A percentile compares a stretch with the other conserved stretches of the same genome.
These are phyloP conservation scores for Byasa hedistus DNA, from an alignment of 2,888 invertebrate genomes.

Conservation along the genomic window DNA sequence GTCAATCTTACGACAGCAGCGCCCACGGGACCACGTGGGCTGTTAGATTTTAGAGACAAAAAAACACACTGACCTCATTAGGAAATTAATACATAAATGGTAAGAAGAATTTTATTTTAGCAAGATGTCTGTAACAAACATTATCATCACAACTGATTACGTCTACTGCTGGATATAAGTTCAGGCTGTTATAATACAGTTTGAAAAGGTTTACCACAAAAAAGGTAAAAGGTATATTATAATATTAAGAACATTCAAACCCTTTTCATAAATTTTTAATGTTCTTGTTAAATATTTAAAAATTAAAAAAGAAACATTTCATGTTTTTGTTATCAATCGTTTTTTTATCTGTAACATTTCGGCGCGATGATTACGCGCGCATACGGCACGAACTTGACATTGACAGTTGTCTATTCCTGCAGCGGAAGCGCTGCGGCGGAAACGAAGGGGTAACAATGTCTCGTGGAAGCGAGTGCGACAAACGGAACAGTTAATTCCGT, in stretches of 20 bases:
- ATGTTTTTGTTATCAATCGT: no score
- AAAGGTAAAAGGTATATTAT: no score
- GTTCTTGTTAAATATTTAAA: no score
- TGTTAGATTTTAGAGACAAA: constrained; percentile 2
- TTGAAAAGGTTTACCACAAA: background rate
- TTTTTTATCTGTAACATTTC: background rate
- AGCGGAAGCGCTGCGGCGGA: constrained; percentile 50
- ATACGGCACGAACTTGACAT: constrained; percentile 69
- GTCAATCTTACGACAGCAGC: constrained; percentile 16
- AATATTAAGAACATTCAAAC: no score
- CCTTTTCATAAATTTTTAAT: no score
- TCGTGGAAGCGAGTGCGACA: constrained; percentile 54
- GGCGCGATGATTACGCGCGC: constrained; percentile 2
- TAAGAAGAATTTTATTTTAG: background rate
- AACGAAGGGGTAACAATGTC: constrained; percentile 68
- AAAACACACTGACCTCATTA: constrained; percentile 10
- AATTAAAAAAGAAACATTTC: background rate
- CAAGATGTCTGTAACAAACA: background rate
- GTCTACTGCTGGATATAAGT: background rate
- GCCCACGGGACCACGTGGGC: constrained; percentile 18
- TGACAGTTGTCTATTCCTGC: constrained; percentile 51
- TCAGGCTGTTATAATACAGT: no score
- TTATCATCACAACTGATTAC: background rate
- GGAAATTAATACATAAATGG: constrained; percentile 4
- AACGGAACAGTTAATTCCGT: constrained; percentile 18